Conservation (phyloP, 2,113 vertebrate genomes). For the Ciconia boyciana region DNA sequence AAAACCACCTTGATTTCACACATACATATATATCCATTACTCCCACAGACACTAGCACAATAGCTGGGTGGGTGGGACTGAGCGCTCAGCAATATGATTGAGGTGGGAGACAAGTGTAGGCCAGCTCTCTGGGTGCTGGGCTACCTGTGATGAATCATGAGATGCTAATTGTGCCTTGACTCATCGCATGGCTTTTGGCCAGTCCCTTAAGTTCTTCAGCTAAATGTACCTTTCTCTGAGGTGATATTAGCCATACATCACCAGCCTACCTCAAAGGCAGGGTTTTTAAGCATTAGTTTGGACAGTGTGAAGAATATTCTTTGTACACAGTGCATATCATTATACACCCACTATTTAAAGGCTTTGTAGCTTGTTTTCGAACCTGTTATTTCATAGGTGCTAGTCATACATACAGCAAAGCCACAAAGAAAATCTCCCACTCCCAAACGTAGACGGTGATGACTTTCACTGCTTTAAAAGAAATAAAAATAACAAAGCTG, state of each 20-base stretch:
- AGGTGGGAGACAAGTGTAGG: slow-evolving; percentile 17
- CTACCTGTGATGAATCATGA: neutral
- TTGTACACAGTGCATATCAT: neutral
- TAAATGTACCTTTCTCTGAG: neutral
- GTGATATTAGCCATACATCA: neutral
- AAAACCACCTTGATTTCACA: neutral
- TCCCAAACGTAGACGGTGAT: neutral
- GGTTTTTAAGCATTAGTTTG: neutral
- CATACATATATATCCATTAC: neutral
- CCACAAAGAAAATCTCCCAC: neutral
- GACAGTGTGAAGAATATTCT: neutral
- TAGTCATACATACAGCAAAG: neutral
- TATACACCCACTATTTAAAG: neutral
- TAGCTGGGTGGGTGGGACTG: neutral
- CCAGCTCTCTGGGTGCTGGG: neutral
- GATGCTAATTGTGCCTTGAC: neutral
- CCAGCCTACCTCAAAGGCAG: neutral
- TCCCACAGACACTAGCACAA: neutral
- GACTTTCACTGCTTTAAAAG: neutral
- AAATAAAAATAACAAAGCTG: neutral
- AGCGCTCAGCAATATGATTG: neutral
- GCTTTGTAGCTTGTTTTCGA: neutral
- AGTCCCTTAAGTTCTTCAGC: neutral
- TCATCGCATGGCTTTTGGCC: neutral
- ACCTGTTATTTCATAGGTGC: neutral